phyloP scores from a whole-genome alignment of 92 coral and sea anemone species.

The Parazoanthus atlanticus region DNA sequence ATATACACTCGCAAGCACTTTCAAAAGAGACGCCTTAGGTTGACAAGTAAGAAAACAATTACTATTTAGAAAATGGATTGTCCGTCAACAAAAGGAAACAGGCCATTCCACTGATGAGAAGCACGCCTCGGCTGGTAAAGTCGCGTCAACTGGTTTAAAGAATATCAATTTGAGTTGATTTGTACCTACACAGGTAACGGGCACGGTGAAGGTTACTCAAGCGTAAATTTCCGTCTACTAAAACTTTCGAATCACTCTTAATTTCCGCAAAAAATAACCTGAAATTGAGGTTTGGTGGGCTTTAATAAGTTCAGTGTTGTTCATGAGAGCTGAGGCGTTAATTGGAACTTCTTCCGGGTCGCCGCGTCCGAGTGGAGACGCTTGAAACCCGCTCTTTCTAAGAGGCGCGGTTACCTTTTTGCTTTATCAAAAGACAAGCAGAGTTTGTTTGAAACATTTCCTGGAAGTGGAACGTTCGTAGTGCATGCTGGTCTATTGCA shows the following conservation, averaged over 20 bases:
- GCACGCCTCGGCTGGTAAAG: too few species aligned
- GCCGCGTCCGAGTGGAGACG: too few species aligned
- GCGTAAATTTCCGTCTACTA: background rate
- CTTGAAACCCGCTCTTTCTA: too few species aligned
- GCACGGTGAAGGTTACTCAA: background rate
- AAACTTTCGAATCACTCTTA: background rate
- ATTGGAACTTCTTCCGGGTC: too few species aligned
- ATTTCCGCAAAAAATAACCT: background rate
- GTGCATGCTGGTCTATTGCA: too few species aligned
- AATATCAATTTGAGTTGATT: background rate
- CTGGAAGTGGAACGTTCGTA: too few species aligned
- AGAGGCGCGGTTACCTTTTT: too few species aligned
- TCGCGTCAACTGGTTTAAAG: background rate
- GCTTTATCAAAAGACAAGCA: too few species aligned
- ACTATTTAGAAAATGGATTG: background rate
- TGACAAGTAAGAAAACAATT: too few species aligned
- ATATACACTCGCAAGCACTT: background rate
- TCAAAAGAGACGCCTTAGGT: background rate
- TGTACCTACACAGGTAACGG: background rate
- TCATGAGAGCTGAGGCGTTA: too few species aligned
- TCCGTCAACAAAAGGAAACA: background rate
- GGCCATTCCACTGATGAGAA: too few species aligned
- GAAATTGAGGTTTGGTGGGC: background rate
- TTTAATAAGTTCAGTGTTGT: background rate
- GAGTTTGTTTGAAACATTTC: too few species aligned